Evolutionary conservation across 2,113 vertebrate species (phyloP).

Genomic region (Peromyscus maniculatus): DNA sequence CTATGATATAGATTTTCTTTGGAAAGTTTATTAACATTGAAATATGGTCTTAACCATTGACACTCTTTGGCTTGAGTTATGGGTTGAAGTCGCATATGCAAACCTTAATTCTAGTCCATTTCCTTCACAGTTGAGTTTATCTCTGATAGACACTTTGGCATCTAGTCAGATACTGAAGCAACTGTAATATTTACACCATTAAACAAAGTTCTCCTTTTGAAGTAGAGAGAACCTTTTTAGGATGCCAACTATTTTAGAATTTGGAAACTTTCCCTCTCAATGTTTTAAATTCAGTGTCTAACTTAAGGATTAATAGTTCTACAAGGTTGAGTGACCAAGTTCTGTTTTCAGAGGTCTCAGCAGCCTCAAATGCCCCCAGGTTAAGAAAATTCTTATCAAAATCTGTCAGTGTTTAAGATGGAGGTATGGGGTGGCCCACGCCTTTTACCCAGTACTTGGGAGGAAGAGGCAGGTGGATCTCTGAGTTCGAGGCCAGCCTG

Average conservation of each 20-base stretch:
- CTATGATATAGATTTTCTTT: neutral
- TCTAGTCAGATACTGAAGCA: neutral
- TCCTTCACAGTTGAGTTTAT: neutral
- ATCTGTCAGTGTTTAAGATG: neutral
- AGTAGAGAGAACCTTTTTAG: neutral
- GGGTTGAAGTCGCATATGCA: neutral
- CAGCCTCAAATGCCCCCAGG: neutral
- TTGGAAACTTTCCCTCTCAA: neutral
- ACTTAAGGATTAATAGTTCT: neutral
- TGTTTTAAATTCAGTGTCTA: conserved; percentile 23
- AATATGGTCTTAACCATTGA: neutral
- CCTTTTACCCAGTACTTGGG: neutral
- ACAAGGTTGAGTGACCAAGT: neutral
- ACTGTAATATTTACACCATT: neutral
- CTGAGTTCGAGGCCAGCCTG: neutral
- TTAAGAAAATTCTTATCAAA: neutral
- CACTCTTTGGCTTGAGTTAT: neutral
- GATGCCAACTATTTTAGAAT: neutral
- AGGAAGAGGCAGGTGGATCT: neutral
- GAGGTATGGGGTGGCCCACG: no score
- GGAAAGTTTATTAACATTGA: neutral
- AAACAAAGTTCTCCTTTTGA: neutral
- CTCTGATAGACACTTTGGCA: neutral
- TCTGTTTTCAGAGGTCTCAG: neutral
- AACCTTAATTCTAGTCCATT: neutral